These are phyloP conservation scores for Tautogolabrus adspersus DNA, from an alignment of 2,113 vertebrate species.

Conservation along the genomic window DNA sequence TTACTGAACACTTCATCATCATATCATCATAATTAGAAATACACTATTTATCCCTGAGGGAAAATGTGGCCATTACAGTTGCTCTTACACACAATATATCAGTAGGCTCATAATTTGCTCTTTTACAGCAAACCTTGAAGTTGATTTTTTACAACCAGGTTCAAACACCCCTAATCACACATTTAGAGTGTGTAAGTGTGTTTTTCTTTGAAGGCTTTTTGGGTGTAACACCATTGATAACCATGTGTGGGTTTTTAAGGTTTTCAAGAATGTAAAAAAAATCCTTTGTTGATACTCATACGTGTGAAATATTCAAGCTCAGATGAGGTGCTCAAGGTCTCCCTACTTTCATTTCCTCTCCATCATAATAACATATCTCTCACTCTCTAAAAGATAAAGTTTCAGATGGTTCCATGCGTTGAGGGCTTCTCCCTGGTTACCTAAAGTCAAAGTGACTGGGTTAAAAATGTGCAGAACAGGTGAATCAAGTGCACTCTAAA, in stretches of 20 bases:
- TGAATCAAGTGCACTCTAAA: not conserved
- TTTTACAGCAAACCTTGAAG: constrained; percentile 27
- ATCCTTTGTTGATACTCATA: too few species aligned
- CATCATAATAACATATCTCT: not conserved
- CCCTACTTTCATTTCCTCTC: constrained; percentile 26
- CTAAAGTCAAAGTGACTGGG: too few species aligned
- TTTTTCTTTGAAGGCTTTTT: not conserved
- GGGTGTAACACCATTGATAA: too few species aligned
- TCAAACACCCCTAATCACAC: constrained; percentile 12
- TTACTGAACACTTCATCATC: not conserved
- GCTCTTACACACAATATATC: too few species aligned
- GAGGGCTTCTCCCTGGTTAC: constrained; percentile 13
- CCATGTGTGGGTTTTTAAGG: too few species aligned
- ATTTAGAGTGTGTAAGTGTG: not conserved
- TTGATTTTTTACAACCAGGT: not conserved
- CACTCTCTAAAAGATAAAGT: not conserved
- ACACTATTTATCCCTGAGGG: too few species aligned
- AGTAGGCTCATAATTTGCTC: not conserved
- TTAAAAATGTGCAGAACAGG: too few species aligned
- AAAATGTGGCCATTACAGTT: too few species aligned
- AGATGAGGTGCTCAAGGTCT: not conserved
- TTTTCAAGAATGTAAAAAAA: too few species aligned
- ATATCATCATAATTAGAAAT: too few species aligned
- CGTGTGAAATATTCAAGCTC: too few species aligned
- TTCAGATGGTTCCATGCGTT: not conserved